Evolutionary conservation across 2,797 vertebrate species (phyloP), one percentile per base, ranked within the genome.

Genomic region (Uromys caudimaculatus): DNA sequence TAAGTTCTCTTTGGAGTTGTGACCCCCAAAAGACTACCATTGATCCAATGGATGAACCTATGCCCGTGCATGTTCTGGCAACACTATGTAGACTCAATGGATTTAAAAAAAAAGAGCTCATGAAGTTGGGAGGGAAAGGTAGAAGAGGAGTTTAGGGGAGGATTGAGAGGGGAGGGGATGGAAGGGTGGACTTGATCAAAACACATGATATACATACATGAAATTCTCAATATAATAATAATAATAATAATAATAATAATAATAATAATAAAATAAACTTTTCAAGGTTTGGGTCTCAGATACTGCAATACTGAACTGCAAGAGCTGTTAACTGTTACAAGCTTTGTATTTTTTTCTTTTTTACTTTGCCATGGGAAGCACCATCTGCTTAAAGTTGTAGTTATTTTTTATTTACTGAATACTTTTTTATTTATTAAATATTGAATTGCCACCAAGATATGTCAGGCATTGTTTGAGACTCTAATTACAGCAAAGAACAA

Each of bases 381-480:
- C 3, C 32, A 54, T 92, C 67, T 89, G 32, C 67, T 35, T 10
- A 76, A 56, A 91, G 13, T 4, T 52, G 50, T 50, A 16, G 1
- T 17, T 38, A 90, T 50, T 1, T 16, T 13, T 64, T 58, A 58
- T n/a, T 81, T 56, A 64, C 50, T 64, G 10, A 71, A 38, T 38
- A 38, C 3, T 23, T 73, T 69, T 90, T 73, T 60, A 83, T 41
- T 94, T 83, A 27, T 54, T 83, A 79, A 90, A 62, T 62, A 62
- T 41, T 35, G 62, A 81, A 44, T 56, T 32, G 83, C 16, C 32
- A 88, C 52, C 0, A 85, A 47, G 73, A 81, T 56, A 64, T 62
- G 6, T 24, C 17, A 75, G 8, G 0, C 0, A 13, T 58, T 44
- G 47, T 71, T 91, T 82, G 41, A 47, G 81, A n/a, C 13, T 83